These are phyloP conservation scores for Hydropsyche betteni DNA, from an alignment of 2,888 invertebrate genomes.

Conservation along the genomic window DNA sequence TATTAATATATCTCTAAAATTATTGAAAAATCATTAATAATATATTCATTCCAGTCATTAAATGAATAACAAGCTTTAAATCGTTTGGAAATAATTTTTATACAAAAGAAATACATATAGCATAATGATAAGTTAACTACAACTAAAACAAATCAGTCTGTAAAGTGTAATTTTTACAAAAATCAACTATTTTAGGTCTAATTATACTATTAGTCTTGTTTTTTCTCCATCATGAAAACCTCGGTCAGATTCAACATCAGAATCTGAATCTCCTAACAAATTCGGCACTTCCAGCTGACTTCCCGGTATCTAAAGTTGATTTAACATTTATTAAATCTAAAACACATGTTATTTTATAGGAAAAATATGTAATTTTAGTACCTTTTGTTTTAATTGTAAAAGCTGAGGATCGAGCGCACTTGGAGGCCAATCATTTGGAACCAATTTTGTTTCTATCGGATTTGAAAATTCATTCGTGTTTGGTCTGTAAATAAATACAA, in stretches of 20 bases:
- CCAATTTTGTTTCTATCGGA: constrained; percentile 38
- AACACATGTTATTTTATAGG: too few relatives aligned
- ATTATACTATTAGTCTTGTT: constrained; percentile 38
- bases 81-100: too few relatives aligned
- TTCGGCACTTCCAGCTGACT: constrained; percentile 45
- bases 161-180: too few relatives aligned
- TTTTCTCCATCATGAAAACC: constrained; percentile 47
- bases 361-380: neutral
- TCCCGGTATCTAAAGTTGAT: constrained; percentile 38
- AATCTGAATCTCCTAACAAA: constrained; percentile 48
- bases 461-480: constrained; percentile 46
- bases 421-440: constrained; percentile 26
- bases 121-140: too few relatives aligned
- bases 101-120: too few relatives aligned
- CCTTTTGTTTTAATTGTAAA: constrained; percentile 41
- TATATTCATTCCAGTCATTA: too few relatives aligned
- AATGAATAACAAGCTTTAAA: too few relatives aligned
- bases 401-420: constrained; percentile 17
- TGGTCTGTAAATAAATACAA: constrained; percentile 27
- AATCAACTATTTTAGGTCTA: too few relatives aligned
- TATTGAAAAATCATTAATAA: too few relatives aligned
- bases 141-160: too few relatives aligned
- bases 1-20: too few relatives aligned
- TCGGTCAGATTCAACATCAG: constrained; percentile 50
- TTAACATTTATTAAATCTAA: too few relatives aligned